Percentiles rank a stretch among this genome's conserved stretches.
These are phyloP conservation scores for Echeneis naucrates DNA, from an alignment of 2,797 vertebrate genomes.

Conservation along the genomic window DNA sequence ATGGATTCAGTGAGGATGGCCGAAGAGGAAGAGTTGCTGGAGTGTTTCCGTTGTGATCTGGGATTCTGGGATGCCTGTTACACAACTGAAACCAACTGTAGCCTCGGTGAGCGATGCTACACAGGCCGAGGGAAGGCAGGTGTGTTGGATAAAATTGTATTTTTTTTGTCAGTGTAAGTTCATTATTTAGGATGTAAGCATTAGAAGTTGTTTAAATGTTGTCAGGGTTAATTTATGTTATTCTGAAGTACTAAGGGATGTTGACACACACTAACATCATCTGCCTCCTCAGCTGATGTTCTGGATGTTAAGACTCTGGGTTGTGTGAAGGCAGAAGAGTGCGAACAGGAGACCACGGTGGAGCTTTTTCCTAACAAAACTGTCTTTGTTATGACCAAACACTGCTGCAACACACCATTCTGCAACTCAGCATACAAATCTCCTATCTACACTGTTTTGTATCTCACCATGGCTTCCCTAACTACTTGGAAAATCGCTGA, in stretches of 20 bases:
- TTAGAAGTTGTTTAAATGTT: neutral
- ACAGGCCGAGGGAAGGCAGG: conserved; percentile 78
- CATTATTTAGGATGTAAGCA: neutral
- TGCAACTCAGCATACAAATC: conserved; percentile 72
- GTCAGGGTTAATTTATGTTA: neutral
- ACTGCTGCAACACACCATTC: conserved; percentile 78
- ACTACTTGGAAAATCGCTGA: conserved; percentile 38
- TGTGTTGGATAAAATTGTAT: conserved; percentile 42
- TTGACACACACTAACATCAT: neutral
- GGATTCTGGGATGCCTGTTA: conserved; percentile 81
- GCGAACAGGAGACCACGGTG: conserved; percentile 52
- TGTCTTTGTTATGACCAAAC: conserved; percentile 77
- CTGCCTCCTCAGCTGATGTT: conserved; percentile 57
- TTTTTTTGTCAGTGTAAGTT: neutral
- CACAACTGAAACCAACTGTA: conserved; percentile 75
- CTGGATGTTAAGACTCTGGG: conserved; percentile 79
- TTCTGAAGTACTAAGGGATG: neutral
- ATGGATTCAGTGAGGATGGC: conserved; percentile 36
- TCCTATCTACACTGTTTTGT: conserved; percentile 29
- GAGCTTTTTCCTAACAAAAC: conserved; percentile 67
- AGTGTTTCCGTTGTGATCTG: conserved; percentile 81
- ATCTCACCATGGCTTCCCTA: conserved; percentile 43
- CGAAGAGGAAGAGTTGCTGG: conserved; percentile 51
- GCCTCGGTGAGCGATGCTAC: conserved; percentile 74
- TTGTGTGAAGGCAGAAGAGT: conserved; percentile 73